Percentiles rank a stretch among this genome's conserved stretches.
phyloP scores from a whole-genome alignment of 1,140 invertebrate species.

The Conopomorpha cramerella region DNA sequence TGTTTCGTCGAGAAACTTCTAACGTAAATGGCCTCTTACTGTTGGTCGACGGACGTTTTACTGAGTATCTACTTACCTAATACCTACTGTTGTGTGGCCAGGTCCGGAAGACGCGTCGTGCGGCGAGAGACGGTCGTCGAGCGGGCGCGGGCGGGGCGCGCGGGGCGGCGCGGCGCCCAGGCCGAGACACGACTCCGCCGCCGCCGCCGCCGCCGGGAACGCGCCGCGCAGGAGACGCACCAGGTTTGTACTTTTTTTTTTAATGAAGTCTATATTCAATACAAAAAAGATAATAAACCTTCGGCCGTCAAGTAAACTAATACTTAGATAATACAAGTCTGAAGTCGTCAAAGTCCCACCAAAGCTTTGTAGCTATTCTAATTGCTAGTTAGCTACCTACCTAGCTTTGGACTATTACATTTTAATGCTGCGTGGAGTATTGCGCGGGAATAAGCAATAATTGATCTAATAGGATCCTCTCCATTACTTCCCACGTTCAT shows the following conservation, averaged over 20 bases:
- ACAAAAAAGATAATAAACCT: background rate
- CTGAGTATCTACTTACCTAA: no score
- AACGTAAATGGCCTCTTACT: no score
- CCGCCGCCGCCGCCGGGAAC: conserved; percentile 39
- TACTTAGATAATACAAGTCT: background rate
- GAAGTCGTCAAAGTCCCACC: no score
- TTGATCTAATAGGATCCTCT: no score
- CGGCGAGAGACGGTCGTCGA: conserved; percentile 26
- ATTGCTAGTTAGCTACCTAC: background rate
- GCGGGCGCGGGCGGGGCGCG: conserved; percentile 30
- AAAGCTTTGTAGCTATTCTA: no score
- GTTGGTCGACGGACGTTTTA: no score
- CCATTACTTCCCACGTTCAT: no score
- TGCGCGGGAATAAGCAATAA: no score
- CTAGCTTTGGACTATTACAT: no score
- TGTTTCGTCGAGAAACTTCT: no score
- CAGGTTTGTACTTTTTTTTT: conserved; percentile 31
- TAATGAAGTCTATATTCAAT: no score
- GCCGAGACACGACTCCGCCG: conserved; percentile 19
- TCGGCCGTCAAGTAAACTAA: background rate
- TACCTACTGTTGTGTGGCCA: conserved; percentile 9
- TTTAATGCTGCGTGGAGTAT: no score
- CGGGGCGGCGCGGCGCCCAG: conserved; percentile 28
- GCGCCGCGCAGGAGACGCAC: conserved; percentile 41
- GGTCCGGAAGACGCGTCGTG: conserved; percentile 29